A percentile compares a stretch with the other conserved stretches of the same genome.
phyloP scores from a whole-genome alignment of 2,888 invertebrate species.

The Amaurobius ferox region DNA sequence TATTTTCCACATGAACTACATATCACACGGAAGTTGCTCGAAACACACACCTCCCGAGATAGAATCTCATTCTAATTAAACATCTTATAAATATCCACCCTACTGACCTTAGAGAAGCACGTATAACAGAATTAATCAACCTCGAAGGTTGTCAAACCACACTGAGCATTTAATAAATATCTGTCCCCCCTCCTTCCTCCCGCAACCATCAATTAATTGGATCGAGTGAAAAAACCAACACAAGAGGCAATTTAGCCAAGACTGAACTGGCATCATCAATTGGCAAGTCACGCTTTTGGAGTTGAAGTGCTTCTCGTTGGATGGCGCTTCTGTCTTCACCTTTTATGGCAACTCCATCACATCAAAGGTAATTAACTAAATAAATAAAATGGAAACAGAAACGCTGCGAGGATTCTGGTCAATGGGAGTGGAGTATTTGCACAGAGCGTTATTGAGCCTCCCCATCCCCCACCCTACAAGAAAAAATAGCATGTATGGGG shows the following conservation, averaged over 20 bases:
- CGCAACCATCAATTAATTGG: slow-evolving; percentile 29
- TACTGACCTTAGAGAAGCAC: not conserved
- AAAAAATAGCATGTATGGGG: not conserved
- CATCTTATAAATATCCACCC: not conserved
- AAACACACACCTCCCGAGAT: not conserved
- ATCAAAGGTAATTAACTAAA: not conserved
- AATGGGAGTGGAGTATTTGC: slow-evolving; percentile 48
- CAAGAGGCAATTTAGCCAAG: slow-evolving; percentile 25
- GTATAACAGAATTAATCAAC: not conserved
- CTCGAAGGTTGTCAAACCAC: not conserved
- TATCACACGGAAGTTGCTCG: no score
- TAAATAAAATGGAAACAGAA: not conserved
- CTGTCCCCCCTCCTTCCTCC: not conserved
- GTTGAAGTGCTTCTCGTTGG: not conserved
- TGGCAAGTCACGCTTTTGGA: slow-evolving; percentile 11
- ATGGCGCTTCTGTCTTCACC: slow-evolving; percentile 41
- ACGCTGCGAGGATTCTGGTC: not conserved
- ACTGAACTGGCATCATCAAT: slow-evolving; percentile 37
- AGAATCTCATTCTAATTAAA: not conserved
- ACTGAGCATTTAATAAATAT: slow-evolving; percentile 29
- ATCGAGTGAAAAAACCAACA: not conserved
- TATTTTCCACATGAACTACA: no score
- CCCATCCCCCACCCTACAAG: not conserved
- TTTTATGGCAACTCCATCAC: slow-evolving; percentile 39
- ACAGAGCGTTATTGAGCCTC: slow-evolving; percentile 25